phyloP scores from a whole-genome alignment of 2,888 invertebrate species.

The Rhagium mordax region DNA sequence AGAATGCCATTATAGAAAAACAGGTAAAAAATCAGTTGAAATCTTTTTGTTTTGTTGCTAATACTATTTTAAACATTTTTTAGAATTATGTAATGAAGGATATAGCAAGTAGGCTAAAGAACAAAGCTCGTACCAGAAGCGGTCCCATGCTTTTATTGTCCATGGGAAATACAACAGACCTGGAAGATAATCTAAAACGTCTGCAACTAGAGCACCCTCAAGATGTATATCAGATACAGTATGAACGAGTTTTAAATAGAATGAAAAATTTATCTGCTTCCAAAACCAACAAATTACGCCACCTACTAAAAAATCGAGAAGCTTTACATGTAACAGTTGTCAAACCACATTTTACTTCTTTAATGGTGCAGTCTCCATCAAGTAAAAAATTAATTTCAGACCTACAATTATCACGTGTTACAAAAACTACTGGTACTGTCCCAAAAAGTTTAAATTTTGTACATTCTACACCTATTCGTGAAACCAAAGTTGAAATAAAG shows the following conservation, averaged over 20 bases:
- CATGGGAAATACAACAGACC: constrained; percentile 65
- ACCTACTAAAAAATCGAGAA: constrained; percentile 72
- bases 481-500: constrained; percentile 27
- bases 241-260: constrained; percentile 62
- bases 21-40: constrained; percentile 65
- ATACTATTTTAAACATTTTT: constrained; percentile 35
- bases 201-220: constrained; percentile 71
- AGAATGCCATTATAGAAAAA: constrained; percentile 78
- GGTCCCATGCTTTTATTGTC: constrained; percentile 68
- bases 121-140: constrained; percentile 69
- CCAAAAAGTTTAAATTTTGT: constrained; percentile 54
- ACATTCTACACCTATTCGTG: constrained; percentile 56
- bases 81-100: constrained; percentile 66
- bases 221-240: constrained; percentile 67
- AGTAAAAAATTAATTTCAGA: constrained; percentile 39
- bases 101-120: constrained; percentile 61
- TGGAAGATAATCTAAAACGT: constrained; percentile 69
- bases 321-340: constrained; percentile 72
- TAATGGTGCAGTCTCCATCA: constrained; percentile 56
- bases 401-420: constrained; percentile 50
- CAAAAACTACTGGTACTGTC: constrained; percentile 38
- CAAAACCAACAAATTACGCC: constrained; percentile 73
- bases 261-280: constrained; percentile 68
- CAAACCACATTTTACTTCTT: constrained; percentile 68
- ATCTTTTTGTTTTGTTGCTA: constrained; percentile 14